Evolutionary conservation across 2,888 invertebrate genomes (phyloP).

Genomic region (Phoenoteleia sp.): DNA sequence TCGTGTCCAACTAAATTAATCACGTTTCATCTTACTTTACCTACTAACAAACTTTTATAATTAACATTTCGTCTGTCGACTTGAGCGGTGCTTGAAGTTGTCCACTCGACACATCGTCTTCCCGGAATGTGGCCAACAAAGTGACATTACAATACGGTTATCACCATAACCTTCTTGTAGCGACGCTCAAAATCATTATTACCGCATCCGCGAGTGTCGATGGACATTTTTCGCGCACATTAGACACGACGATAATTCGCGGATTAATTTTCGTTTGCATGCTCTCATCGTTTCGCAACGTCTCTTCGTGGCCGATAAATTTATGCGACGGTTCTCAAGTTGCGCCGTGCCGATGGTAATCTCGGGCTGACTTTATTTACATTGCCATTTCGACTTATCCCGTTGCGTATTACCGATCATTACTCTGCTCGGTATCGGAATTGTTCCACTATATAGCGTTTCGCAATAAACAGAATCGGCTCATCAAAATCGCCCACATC

Average conservation of each 20-base stretch:
- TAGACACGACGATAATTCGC: slow-evolving; percentile 48
- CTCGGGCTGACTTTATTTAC: slow-evolving; percentile 64
- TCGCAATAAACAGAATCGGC: slow-evolving; percentile 55
- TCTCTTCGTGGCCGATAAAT: slow-evolving; percentile 45
- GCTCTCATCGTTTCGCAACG: slow-evolving; percentile 1
- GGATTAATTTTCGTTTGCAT: slow-evolving; percentile 44
- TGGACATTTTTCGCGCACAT: slow-evolving; percentile 49
- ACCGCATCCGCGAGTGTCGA: slow-evolving; percentile 24
- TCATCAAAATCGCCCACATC: slow-evolving; percentile 54
- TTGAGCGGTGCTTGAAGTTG: background rate
- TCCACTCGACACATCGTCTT: background rate
- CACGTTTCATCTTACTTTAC: too few relatives aligned
- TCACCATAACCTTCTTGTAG: slow-evolving; percentile 22
- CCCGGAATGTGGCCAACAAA: slow-evolving; percentile 12
- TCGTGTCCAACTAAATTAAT: too few relatives aligned
- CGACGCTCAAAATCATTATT: slow-evolving; percentile 33
- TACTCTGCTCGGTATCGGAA: slow-evolving; percentile 57
- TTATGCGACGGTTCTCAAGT: slow-evolving; percentile 48
- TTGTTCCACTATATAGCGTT: slow-evolving; percentile 31
- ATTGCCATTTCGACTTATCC: slow-evolving; percentile 59
- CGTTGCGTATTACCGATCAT: slow-evolving; percentile 68
- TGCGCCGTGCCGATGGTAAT: slow-evolving; percentile 62
- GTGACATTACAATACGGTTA: slow-evolving; percentile 38
- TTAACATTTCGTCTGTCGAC: too few relatives aligned
- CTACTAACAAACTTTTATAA: too few relatives aligned